Percentiles rank a stretch among this genome's conserved stretches.
phyloP scores from a whole-genome alignment of 1,140 invertebrate species.

The Meloidogyne hapla region DNA sequence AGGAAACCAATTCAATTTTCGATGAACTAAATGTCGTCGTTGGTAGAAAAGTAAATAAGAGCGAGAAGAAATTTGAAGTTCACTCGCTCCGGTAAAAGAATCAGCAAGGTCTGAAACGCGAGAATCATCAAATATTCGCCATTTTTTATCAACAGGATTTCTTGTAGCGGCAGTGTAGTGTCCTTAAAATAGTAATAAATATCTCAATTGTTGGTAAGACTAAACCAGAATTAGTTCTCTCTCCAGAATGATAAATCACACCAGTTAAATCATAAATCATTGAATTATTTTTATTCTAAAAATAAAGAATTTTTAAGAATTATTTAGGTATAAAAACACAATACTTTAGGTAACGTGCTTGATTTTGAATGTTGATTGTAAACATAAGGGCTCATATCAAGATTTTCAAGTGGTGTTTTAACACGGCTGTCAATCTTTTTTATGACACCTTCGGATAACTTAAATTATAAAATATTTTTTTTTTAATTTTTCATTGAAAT shows the following conservation, averaged over 20 bases:
- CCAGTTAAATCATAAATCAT: slow-evolving; percentile 33
- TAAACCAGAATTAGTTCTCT: slow-evolving; percentile 26
- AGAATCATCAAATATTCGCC: slow-evolving; percentile 93
- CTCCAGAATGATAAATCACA: slow-evolving; percentile 48
- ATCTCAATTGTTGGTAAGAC: neutral
- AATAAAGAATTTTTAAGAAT: neutral
- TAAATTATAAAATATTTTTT: neutral
- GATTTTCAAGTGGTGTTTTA: slow-evolving; percentile 80
- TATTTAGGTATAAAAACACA: neutral
- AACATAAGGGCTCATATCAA: slow-evolving; percentile 81
- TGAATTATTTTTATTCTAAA: slow-evolving; percentile 9
- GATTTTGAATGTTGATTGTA: slow-evolving; percentile 55
- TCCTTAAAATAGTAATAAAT: slow-evolving; percentile 19
- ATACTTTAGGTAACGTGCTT: slow-evolving; percentile 27
- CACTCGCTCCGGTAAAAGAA: slow-evolving; percentile 28
- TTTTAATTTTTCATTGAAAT: too few relatives aligned
- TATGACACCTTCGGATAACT: slow-evolving; percentile 59
- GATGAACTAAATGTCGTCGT: slow-evolving; percentile 31
- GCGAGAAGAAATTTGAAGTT: slow-evolving; percentile 78
- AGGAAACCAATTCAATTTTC: slow-evolving; percentile 2
- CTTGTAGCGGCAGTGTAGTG: slow-evolving; percentile 77
- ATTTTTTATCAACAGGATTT: slow-evolving; percentile 86
- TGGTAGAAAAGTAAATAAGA: slow-evolving; percentile 95
- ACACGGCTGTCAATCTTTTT: slow-evolving; percentile 80
- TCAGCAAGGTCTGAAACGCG: slow-evolving; percentile 74